phyloP scores from a whole-genome alignment of 1,140 invertebrate genomes.

The Vollenhovia emeryi region DNA sequence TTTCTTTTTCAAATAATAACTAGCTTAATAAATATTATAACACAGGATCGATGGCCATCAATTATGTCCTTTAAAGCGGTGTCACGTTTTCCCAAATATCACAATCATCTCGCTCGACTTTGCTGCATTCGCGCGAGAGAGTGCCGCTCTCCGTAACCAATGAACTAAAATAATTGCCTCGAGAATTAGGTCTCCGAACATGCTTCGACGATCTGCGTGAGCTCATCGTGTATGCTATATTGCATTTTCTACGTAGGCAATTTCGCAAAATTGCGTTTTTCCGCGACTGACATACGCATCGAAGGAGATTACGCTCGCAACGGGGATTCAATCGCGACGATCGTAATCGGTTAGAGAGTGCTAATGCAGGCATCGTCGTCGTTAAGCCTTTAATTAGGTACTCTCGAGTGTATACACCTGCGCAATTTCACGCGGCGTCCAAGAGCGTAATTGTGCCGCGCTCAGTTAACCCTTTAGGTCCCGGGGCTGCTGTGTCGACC shows the following conservation, averaged over 20 bases:
- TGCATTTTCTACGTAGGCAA: slow-evolving; percentile 5
- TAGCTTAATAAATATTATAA: slow-evolving; percentile 15
- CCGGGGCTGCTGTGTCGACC: slow-evolving; percentile 39
- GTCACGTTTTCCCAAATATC: slow-evolving; percentile 12
- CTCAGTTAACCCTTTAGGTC: slow-evolving; percentile 76
- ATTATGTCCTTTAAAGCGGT: not conserved
- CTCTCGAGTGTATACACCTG: slow-evolving; percentile 63
- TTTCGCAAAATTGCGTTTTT: slow-evolving; percentile 29
- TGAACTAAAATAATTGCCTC: slow-evolving; percentile 16
- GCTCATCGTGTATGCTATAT: not conserved
- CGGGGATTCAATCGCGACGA: slow-evolving; percentile 46
- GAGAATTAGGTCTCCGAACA: not conserved
- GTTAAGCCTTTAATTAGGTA: slow-evolving; percentile 71
- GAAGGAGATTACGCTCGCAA: not conserved
- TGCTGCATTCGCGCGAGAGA: not conserved
- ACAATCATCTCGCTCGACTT: not conserved
- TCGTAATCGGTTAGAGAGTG: slow-evolving; percentile 52
- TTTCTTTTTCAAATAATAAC: not conserved
- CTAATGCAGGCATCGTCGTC: slow-evolving; percentile 63
- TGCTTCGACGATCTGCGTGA: slow-evolving; percentile 1
- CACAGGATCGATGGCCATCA: not conserved
- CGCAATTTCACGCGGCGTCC: slow-evolving; percentile 78
- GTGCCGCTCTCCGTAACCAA: not conserved
- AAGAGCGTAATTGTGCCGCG: slow-evolving; percentile 74
- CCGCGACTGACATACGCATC: not conserved